Percentiles rank a stretch among this genome's conserved stretches.
Conservation (phyloP, 2,797 vertebrate genomes). For the Tapera naevia region DNA sequence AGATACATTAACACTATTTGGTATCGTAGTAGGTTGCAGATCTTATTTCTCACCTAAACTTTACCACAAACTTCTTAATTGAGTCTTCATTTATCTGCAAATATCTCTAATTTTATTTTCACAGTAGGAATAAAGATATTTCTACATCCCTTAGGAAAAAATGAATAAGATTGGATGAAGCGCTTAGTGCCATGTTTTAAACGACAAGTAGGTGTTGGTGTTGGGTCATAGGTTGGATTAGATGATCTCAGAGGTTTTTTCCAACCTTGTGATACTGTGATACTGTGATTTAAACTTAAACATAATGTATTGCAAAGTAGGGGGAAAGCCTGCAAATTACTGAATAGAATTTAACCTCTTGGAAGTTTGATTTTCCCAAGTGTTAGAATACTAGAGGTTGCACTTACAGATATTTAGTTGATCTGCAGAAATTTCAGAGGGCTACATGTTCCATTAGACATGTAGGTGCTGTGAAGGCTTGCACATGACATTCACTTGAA, state of each 20-base stretch:
- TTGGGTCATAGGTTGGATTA: too few relatives aligned
- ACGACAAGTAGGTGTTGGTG: too few relatives aligned
- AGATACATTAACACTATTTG: not conserved
- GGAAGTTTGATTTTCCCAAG: not conserved
- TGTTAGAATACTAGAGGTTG: not conserved
- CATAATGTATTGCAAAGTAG: not conserved
- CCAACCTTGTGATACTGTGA: too few relatives aligned
- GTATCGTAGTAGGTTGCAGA: not conserved
- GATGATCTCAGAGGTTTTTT: too few relatives aligned
- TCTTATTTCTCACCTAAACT: not conserved
- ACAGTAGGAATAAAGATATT: not conserved
- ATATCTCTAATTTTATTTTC: not conserved
- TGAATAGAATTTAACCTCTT: not conserved
- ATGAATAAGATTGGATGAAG: rapidly evolving
- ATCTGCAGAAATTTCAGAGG: not conserved
- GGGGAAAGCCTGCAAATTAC: not conserved
- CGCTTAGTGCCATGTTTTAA: too few relatives aligned
- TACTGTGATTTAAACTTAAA: not conserved
- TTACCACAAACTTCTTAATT: not conserved
- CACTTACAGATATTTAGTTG: not conserved
- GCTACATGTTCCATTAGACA: not conserved
- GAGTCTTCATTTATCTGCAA: not conserved
- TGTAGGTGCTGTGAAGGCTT: not conserved
- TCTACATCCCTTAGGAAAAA: not conserved
- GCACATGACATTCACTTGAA: not conserved